Evolutionary conservation across 2,113 vertebrate genomes (phyloP), one percentile per base, ranked within the genome.

Genomic region (Dipodomys stephensi): DNA sequence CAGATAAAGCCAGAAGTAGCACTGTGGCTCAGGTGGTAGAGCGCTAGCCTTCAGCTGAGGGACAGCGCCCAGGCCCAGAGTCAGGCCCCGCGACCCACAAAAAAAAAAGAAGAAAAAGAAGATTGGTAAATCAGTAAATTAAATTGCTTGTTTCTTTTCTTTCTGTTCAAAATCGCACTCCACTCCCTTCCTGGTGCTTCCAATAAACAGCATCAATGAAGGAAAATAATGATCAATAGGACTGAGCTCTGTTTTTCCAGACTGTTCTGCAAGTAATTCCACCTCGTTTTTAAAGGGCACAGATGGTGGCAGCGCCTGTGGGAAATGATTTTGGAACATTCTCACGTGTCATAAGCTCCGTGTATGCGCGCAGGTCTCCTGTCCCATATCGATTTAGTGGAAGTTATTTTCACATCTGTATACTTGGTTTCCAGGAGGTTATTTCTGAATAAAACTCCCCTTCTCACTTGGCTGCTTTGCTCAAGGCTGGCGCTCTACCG

Each of bases 401-500:
- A 80, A 57, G 67, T 53, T 81, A 72, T 90, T 86, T 53, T 72
- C 78, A 74, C 90, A 92, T 73, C 78, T 23, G 77, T 96, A 22
- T 44, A 69, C 69, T 85, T 95, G 12, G 44, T 49, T 90, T 92
- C 32, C 93, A 74, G 1, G 53, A 81, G 91, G 13, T 5, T 46
- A 16, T 91, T 95, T 81, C 84, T 78, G 68, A 94, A 77, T 90
- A 83, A 92, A 95, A 62, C 78, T 78, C 12, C 49, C 49, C 12
- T 13, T 53, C 49, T 53, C 9, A 53, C 12, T 53, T 53, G 39
- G 39, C 12, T 53, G 8, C 12, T 53, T 53, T 53, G 49, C 49
- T 53, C 49, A 53, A 53, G 49, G 12, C 49, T 53, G 49, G 49
- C 12, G 2, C 2, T 53, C 49, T 53, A 53, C 49, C 49, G 12